These are phyloP conservation scores for Rhyacophila evoluta DNA, from an alignment of 2,888 invertebrate species.

Conservation along the genomic window DNA sequence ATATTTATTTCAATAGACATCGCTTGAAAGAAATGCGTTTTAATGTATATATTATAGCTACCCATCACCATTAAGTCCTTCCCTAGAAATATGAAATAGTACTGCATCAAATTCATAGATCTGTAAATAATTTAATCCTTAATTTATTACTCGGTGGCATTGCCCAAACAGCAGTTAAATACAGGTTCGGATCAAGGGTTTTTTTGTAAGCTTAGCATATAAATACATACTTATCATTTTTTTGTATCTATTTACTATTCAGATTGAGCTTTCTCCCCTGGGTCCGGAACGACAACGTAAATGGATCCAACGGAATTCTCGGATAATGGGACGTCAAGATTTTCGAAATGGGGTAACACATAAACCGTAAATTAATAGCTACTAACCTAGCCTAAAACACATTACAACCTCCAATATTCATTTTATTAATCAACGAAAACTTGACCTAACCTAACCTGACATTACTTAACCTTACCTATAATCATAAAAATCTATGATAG, in stretches of 20 bases:
- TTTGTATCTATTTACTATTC: background rate
- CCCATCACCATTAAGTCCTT: too few species aligned
- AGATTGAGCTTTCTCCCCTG: background rate
- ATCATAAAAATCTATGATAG: too few species aligned
- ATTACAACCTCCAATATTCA: background rate
- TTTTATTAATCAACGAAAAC: too few species aligned
- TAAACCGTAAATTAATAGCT: conserved; percentile 18
- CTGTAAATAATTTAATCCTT: background rate
- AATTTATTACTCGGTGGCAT: background rate
- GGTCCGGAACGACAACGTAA: background rate
- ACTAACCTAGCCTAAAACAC: background rate
- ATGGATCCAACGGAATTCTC: conserved; percentile 12
- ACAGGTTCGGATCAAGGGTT: background rate
- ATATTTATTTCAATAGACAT: too few species aligned
- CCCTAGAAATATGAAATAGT: too few species aligned
- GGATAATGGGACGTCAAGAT: background rate
- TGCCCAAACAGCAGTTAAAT: background rate
- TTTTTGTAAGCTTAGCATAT: background rate
- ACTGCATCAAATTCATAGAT: background rate
- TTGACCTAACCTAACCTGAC: too few species aligned
- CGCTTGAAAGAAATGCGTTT: too few species aligned
- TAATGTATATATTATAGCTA: too few species aligned
- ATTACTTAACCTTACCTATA: too few species aligned
- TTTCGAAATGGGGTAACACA: background rate
- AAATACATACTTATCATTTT: background rate